Conservation (phyloP, 2,888 invertebrate genomes). For the Microctonus brassicae region DNA sequence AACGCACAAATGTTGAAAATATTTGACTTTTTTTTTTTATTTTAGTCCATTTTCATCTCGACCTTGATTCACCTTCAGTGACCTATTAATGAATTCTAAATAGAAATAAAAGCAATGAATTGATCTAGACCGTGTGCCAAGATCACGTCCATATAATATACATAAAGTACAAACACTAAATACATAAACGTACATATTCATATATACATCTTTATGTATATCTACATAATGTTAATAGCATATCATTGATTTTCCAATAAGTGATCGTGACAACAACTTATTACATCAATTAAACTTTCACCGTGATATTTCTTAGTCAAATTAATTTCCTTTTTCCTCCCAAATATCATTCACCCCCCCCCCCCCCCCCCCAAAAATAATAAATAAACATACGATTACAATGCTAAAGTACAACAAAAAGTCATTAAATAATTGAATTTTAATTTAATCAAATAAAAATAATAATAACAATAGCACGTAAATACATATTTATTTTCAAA, state of each 20-base stretch:
- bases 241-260: too few relatives aligned
- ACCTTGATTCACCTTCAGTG: conserved; percentile 37
- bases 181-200: background rate
- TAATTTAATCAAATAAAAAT: background rate
- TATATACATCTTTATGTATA: background rate
- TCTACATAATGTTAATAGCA: too few relatives aligned
- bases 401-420: background rate
- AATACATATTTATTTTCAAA: too few relatives aligned
- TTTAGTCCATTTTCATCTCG: conserved; percentile 23
- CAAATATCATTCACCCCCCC: background rate
- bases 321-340: background rate
- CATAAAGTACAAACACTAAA: background rate
- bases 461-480: background rate
- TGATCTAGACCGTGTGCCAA: conserved; percentile 20
- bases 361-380: too few relatives aligned
- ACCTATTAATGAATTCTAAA: conserved; percentile 35
- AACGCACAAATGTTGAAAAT: background rate
- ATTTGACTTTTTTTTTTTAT: conserved; percentile 9
- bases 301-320: background rate
- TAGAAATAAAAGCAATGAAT: conserved; percentile 23
- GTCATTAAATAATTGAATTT: too few relatives aligned
- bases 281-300: too few relatives aligned
- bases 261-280: too few relatives aligned
- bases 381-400: background rate
- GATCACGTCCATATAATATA: conserved; percentile 18